These are phyloP conservation scores for Trematomus bernacchii DNA, from an alignment of 2,797 vertebrate genomes.

Conservation along the genomic window DNA sequence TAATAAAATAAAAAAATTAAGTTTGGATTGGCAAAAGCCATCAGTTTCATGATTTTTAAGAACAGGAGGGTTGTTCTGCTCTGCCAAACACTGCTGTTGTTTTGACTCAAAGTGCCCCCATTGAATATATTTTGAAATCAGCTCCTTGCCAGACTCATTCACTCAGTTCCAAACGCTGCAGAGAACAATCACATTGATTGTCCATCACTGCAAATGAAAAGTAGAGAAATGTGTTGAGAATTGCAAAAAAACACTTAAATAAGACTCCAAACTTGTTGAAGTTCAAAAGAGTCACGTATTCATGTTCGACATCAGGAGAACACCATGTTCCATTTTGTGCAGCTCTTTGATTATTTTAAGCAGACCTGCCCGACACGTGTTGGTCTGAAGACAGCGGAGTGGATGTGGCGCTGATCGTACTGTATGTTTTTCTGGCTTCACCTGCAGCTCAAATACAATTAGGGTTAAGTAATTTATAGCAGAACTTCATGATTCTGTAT, in stretches of 20 bases:
- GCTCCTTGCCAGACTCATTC: constrained; percentile 3
- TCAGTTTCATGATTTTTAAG: neutral
- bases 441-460: too few relatives aligned
- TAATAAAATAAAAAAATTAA: neutral
- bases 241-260: neutral
- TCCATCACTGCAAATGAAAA: constrained; percentile 7
- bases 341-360: neutral
- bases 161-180: neutral
- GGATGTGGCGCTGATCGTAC: too few relatives aligned
- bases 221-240: neutral
- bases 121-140: neutral
- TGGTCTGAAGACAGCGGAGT: too few relatives aligned
- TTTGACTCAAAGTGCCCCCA: neutral
- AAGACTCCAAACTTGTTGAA: neutral
- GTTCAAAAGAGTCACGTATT: neutral
- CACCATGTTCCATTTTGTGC: neutral
- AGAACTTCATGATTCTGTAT: too few relatives aligned
- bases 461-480: too few relatives aligned
- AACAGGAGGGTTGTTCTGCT: neutral
- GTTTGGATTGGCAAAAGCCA: neutral
- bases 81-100: neutral
- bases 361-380: neutral
- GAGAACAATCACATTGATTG: constrained; percentile 7
- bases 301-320: neutral
- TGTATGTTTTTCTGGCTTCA: too few relatives aligned